These are phyloP conservation scores for Diabrotica undecimpunctata DNA, from an alignment of 1,140 invertebrate genomes.

Conservation along the genomic window DNA sequence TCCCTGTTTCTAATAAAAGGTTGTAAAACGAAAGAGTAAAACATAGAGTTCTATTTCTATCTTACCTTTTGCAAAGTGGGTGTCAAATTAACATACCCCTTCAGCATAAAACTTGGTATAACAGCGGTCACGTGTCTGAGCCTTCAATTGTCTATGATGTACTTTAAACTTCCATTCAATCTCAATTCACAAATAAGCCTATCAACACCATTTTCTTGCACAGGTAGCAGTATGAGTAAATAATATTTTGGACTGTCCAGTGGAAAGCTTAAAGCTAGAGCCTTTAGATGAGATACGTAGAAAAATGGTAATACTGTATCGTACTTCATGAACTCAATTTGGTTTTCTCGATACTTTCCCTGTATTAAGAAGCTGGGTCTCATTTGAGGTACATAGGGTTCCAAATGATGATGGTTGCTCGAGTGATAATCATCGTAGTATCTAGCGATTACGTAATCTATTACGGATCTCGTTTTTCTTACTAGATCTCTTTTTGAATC, in stretches of 20 bases:
- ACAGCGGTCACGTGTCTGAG: conserved; percentile 66
- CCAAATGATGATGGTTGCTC: background rate
- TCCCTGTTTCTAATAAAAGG: too few relatives aligned
- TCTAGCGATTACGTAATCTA: conserved; percentile 38
- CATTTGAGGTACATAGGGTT: conserved; percentile 16
- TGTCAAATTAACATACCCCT: conserved; percentile 72
- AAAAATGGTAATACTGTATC: conserved; percentile 70
- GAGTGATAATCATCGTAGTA: conserved; percentile 20
- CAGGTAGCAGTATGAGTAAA: conserved; percentile 58
- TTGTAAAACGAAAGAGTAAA: too few relatives aligned
- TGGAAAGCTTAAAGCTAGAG: conserved; percentile 69
- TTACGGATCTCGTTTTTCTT: conserved; percentile 30
- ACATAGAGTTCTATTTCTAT: background rate
- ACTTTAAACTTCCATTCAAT: conserved; percentile 54
- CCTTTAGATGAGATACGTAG: conserved; percentile 67
- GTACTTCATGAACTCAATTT: conserved; percentile 60
- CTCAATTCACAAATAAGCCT: conserved; percentile 44
- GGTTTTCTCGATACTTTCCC: conserved; percentile 38
- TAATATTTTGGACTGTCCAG: conserved; percentile 66
- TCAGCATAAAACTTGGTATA: conserved; percentile 73
- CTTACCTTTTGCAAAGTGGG: conserved; percentile 72
- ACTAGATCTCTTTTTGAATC: background rate
- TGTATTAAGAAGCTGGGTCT: conserved; percentile 39
- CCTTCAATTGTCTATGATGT: conserved; percentile 62
- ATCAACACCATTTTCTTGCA: conserved; percentile 49